These are phyloP conservation scores for Clarias platycephalus DNA, from an alignment of 2,797 vertebrate species.

Conservation along the genomic window DNA sequence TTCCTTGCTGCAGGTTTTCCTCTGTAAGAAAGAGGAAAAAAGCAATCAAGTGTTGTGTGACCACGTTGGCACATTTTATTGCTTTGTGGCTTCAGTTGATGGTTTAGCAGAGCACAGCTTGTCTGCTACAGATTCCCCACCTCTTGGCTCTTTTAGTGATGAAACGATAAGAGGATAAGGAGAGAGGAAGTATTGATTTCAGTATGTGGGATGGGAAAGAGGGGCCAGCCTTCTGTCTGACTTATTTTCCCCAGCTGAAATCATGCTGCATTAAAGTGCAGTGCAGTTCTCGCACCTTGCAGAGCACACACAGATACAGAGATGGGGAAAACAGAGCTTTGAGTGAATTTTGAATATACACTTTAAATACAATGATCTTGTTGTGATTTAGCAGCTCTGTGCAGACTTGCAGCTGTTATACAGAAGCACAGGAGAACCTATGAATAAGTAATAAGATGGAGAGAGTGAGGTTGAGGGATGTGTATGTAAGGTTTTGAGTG, in stretches of 20 bases:
- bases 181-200: conserved; percentile 52
- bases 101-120: conserved; percentile 25
- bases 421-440: neutral
- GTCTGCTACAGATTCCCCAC: conserved; percentile 12
- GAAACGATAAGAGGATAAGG: conserved; percentile 36
- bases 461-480: neutral
- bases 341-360: neutral
- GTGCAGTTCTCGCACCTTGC: neutral
- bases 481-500: neutral
- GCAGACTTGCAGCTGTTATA: neutral
- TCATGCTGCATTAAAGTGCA: conserved; percentile 23
- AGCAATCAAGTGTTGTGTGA: conserved; percentile 17
- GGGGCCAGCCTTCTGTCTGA: conserved; percentile 7
- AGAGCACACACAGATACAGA: neutral
- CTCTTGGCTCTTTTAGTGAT: conserved; percentile 32
- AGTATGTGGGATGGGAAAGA: conserved; percentile 43
- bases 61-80: conserved; percentile 9
- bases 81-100: conserved; percentile 22
- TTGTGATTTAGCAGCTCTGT: neutral
- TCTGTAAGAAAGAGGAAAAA: conserved; percentile 1
- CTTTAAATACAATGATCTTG: neutral
- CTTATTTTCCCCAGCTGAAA: conserved; percentile 23
- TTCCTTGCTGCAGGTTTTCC: neutral
- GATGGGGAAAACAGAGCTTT: neutral
- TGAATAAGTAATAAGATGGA: neutral